Conservation (phyloP, 2,113 vertebrate genomes). For the Orycteropus afer region DNA sequence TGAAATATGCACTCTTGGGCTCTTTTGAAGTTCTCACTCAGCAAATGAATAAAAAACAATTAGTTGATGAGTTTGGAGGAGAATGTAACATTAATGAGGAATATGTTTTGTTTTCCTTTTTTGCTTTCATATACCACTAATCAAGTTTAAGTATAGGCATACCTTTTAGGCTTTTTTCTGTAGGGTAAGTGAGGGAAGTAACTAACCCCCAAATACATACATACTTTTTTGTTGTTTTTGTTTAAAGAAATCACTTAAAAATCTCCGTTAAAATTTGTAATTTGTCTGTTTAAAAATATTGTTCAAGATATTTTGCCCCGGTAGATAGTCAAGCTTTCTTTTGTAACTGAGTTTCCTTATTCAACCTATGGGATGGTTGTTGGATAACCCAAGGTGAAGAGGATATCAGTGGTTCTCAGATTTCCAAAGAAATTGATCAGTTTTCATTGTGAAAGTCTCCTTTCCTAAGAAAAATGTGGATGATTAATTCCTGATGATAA, state of each 20-base stretch:
- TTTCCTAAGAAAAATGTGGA: slow-evolving; percentile 9
- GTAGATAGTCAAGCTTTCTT: neutral
- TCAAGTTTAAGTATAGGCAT: slow-evolving; percentile 23
- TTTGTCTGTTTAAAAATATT: slow-evolving; percentile 16
- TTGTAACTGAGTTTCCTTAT: neutral
- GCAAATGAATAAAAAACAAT: neutral
- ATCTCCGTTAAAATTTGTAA: neutral
- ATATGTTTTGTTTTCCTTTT: neutral
- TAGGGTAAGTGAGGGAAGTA: neutral
- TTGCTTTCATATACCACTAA: neutral
- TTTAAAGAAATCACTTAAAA: neutral
- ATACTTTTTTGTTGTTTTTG: too few species aligned
- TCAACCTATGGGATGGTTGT: neutral
- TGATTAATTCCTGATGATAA: slow-evolving; percentile 12
- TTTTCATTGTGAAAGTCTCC: neutral
- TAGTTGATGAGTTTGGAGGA: neutral
- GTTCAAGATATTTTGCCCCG: neutral
- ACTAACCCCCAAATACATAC: neutral
- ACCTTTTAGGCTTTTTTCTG: neutral
- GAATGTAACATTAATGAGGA: neutral
- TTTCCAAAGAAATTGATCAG: neutral
- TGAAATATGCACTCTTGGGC: neutral
- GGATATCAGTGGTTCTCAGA: neutral
- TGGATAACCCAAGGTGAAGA: neutral
- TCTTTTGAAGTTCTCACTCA: neutral